Evolutionary conservation across 2,113 vertebrate genomes (phyloP).

Genomic region (Catagonus wagneri): DNA sequence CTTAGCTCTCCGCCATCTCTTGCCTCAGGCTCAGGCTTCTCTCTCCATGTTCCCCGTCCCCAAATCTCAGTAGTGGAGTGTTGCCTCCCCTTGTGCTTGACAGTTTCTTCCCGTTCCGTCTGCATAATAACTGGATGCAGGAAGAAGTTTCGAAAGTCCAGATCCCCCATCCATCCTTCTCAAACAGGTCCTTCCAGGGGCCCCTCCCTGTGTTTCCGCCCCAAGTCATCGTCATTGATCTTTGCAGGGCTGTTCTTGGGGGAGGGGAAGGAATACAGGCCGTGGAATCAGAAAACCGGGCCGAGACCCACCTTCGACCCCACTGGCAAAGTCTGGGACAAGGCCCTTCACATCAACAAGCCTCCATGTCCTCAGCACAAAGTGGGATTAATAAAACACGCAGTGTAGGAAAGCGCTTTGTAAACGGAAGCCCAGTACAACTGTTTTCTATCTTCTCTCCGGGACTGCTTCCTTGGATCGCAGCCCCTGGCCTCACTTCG

Average conservation of each 20-base stretch:
- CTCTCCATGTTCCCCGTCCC: background rate
- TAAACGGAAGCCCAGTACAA: conserved; percentile 47
- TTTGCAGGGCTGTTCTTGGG: background rate
- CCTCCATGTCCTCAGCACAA: background rate
- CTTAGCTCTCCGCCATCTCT: background rate
- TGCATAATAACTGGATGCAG: background rate
- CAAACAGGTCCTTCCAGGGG: background rate
- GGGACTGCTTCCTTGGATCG: background rate
- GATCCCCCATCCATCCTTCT: background rate
- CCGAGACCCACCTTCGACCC: background rate
- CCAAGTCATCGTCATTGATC: background rate
- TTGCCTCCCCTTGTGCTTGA: background rate
- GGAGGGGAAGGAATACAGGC: background rate
- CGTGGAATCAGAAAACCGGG: background rate
- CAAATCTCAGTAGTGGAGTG: background rate
- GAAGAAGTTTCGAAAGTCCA: background rate
- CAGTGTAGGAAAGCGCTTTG: background rate
- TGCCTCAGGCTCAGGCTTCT: background rate
- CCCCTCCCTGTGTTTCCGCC: background rate
- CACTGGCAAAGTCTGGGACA: background rate
- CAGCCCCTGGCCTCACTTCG: background rate
- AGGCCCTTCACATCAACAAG: background rate
- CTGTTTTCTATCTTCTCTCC: conserved; percentile 19
- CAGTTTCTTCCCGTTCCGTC: background rate
- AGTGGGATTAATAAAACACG: background rate